Evolutionary conservation across 1,140 invertebrate genomes (phyloP).

Genomic region (Chironomus striatipennis): DNA sequence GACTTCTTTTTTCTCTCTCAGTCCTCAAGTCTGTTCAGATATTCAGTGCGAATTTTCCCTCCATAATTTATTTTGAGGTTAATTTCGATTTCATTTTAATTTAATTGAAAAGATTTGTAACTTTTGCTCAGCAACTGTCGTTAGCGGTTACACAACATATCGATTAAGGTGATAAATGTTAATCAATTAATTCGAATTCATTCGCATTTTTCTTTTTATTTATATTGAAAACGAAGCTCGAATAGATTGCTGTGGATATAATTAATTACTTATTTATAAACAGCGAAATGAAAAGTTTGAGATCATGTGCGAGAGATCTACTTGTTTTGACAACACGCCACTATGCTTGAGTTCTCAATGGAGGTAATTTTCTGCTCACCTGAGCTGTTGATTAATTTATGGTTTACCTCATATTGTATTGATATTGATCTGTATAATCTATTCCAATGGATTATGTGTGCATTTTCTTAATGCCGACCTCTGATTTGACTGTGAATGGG

Average conservation of each 20-base stretch:
- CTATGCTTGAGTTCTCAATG: constrained; percentile 4
- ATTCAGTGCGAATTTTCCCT: too few species aligned
- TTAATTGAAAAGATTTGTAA: constrained; percentile 14
- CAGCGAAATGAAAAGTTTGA: not conserved
- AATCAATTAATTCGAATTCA: constrained; percentile 21
- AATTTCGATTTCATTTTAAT: constrained; percentile 1
- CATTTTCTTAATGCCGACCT: not conserved
- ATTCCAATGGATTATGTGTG: not conserved
- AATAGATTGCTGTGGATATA: not conserved
- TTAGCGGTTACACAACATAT: constrained; percentile 20
- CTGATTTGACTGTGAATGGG: too few species aligned
- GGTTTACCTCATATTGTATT: not conserved
- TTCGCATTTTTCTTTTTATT: not conserved
- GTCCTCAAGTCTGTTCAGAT: too few species aligned
- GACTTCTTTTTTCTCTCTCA: too few species aligned
- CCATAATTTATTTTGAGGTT: not conserved
- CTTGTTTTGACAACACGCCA: constrained; percentile 19
- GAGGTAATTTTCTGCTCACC: constrained; percentile 10
- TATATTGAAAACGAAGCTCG: not conserved
- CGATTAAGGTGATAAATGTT: constrained; percentile 20
- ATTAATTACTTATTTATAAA: constrained; percentile 19
- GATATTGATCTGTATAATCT: not conserved
- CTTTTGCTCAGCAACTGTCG: not conserved
- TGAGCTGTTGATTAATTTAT: constrained; percentile 21
- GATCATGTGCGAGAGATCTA: constrained; percentile 1